Evolutionary conservation across 2,888 invertebrate genomes (phyloP).

Genomic region (Isotomurus palustris): DNA sequence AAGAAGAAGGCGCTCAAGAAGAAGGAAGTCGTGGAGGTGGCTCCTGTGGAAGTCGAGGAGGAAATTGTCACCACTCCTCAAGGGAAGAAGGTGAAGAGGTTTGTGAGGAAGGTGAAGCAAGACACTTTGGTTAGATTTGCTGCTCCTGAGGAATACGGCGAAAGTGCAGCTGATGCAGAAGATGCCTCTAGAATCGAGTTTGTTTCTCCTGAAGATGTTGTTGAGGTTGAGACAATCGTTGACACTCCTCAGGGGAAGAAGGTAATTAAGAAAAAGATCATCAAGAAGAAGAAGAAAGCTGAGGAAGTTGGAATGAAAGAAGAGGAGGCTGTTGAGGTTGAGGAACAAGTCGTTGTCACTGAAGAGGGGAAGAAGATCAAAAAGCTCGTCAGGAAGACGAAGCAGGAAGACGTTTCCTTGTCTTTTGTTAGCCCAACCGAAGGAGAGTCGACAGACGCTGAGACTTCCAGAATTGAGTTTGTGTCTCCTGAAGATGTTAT

Average conservation of each 20-base stretch:
- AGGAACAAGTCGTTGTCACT: too few relatives aligned
- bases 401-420: background rate
- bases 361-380: too few relatives aligned
- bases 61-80: too few relatives aligned
- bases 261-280: background rate
- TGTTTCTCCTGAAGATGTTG: background rate
- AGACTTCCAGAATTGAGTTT: background rate
- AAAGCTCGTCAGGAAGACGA: too few relatives aligned
- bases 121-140: too few relatives aligned
- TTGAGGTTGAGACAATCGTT: background rate
- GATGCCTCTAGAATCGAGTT: too few relatives aligned
- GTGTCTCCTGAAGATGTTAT: background rate
- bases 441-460: background rate
- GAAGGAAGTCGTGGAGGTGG: slow-evolving; percentile 14
- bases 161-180: too few relatives aligned
- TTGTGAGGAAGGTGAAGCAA: background rate
- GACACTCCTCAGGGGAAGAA: background rate
- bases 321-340: too few relatives aligned
- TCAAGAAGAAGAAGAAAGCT: too few relatives aligned
- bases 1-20: slow-evolving; percentile 40
- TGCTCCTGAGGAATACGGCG: too few relatives aligned
- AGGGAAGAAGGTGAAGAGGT: background rate
- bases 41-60: slow-evolving; percentile 13
- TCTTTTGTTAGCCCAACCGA: background rate
- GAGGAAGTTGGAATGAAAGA: background rate